These are phyloP conservation scores for Sphaerodactylus townsendi DNA, from an alignment of 2,113 vertebrate genomes.

Conservation along the genomic window DNA sequence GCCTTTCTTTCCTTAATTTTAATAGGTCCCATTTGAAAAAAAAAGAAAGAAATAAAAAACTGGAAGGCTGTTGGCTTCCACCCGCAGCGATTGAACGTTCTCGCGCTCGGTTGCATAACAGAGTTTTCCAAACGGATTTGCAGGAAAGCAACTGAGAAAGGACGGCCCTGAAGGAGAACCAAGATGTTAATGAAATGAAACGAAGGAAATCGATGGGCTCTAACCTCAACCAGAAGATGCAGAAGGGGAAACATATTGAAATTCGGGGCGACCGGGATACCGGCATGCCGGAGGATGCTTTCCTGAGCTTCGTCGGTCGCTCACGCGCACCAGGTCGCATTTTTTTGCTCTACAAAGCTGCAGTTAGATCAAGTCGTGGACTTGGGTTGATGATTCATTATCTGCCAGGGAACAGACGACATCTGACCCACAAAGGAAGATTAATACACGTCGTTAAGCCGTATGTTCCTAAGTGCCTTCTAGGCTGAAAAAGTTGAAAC, in stretches of 20 bases:
- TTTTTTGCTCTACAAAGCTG: slow-evolving; percentile 17
- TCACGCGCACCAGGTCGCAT: neutral
- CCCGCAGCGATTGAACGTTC: neutral
- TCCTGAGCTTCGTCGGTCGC: neutral
- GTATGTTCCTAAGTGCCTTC: slow-evolving; percentile 28
- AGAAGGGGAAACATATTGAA: slow-evolving; percentile 1
- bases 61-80: neutral
- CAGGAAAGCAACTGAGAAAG: neutral
- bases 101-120: neutral
- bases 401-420: slow-evolving; percentile 21
- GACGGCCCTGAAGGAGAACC: slow-evolving; percentile 52
- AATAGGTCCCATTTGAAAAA: neutral
- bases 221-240: slow-evolving; percentile 15
- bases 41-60: neutral
- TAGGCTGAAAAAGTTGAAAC: slow-evolving; percentile 24
- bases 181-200: slow-evolving; percentile 65
- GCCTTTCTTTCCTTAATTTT: neutral
- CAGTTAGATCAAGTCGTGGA: neutral
- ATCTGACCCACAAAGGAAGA: slow-evolving; percentile 40
- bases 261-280: slow-evolving; percentile 4
- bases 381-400: slow-evolving; percentile 1
- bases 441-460: slow-evolving; percentile 24
- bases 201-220: slow-evolving; percentile 53
- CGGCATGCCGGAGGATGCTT: accelerated
- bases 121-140: slow-evolving; percentile 17